Conservation (phyloP, 2,888 invertebrate genomes). For the Salticus scenicus region DNA sequence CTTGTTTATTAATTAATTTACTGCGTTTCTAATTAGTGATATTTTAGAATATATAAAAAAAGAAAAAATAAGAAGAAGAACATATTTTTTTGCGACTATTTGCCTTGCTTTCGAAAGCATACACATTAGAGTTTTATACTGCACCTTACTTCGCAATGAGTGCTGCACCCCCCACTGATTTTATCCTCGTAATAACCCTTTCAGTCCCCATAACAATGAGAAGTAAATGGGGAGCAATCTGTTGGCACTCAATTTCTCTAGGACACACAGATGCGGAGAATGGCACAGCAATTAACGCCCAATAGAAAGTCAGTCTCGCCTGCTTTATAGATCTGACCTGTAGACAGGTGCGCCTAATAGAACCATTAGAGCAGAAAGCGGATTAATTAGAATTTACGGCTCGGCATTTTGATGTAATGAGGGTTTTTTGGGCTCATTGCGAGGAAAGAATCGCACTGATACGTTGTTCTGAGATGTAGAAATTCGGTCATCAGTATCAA, state of each 20-base stretch:
- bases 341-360: constrained; percentile 64
- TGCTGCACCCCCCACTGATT: neutral
- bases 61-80: no score
- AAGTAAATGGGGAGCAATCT: constrained; percentile 66
- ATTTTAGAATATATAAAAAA: no score
- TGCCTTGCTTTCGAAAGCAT: no score
- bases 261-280: constrained; percentile 66
- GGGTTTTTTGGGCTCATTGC: neutral
- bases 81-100: no score
- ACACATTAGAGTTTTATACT: no score
- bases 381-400: constrained; percentile 19
- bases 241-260: constrained; percentile 48
- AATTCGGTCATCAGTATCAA: neutral
- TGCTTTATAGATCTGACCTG: constrained; percentile 67
- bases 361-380: constrained; percentile 19
- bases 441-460: neutral
- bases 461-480: neutral
- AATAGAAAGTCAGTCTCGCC: constrained; percentile 35
- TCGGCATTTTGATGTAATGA: neutral
- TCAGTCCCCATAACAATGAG: constrained; percentile 59
- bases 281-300: constrained; percentile 63
- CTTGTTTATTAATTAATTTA: no score
- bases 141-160: neutral
- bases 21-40: no score
- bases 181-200: constrained; percentile 58